Percentiles rank a stretch among this genome's conserved stretches.
phyloP scores from a whole-genome alignment of 2,888 invertebrate species.

The Crematogaster levior region DNA sequence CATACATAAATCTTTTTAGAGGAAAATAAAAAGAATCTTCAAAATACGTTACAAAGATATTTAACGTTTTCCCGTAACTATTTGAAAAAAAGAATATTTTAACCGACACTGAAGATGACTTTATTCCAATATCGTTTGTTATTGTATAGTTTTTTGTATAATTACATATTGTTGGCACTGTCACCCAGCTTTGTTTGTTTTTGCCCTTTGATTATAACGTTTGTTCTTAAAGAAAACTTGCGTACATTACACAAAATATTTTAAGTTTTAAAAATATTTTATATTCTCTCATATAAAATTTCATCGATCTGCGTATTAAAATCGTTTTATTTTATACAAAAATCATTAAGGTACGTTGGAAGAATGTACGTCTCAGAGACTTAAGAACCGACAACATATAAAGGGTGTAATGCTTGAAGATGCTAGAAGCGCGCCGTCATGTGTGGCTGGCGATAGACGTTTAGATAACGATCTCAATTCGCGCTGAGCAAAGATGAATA shows the following conservation, averaged over 20 bases:
- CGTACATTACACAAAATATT: too few species aligned
- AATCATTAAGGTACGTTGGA: background rate
- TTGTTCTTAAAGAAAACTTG: too few species aligned
- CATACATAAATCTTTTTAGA: background rate
- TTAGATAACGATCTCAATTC: conserved; percentile 73
- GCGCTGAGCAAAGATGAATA: conserved; percentile 64
- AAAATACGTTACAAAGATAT: background rate
- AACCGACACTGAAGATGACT: too few species aligned
- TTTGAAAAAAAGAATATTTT: too few species aligned
- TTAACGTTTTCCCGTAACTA: too few species aligned
- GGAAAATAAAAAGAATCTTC: background rate
- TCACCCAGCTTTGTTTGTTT: too few species aligned
- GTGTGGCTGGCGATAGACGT: conserved; percentile 63
- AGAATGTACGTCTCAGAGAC: background rate
- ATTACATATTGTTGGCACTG: too few species aligned
- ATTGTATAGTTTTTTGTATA: too few species aligned
- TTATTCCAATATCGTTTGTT: too few species aligned
- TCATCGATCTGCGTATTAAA: background rate
- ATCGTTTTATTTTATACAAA: background rate
- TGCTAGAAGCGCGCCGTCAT: background rate
- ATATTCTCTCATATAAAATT: background rate
- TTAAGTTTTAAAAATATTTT: background rate
- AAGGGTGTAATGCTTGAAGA: background rate
- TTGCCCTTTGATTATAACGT: too few species aligned
- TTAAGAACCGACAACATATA: background rate